Conservation (phyloP, 23 tunicate genomes). For the Oikopleura vanhoeffeni region DNA sequence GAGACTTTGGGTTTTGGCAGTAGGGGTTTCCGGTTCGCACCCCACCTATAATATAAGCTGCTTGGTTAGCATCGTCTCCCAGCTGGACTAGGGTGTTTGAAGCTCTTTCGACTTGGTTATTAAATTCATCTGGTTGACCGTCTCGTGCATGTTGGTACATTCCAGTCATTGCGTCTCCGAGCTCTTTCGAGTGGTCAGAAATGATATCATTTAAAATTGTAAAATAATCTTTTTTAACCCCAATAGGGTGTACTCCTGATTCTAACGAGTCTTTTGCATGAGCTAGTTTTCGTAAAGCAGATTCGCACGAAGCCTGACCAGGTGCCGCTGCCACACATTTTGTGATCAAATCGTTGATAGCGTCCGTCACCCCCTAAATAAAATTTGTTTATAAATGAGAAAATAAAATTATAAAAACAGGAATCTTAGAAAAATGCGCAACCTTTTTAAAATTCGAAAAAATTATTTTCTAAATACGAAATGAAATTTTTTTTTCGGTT, state of each 20-base stretch:
- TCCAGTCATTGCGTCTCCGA: slow-evolving; percentile 66
- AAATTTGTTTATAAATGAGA: slow-evolving; percentile 22
- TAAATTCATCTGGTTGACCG: slow-evolving; percentile 65
- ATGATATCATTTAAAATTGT: slow-evolving; percentile 7
- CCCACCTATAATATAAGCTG: no score
- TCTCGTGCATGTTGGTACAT: slow-evolving; percentile 86
- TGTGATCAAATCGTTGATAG: slow-evolving; percentile 84
- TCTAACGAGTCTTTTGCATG: neutral
- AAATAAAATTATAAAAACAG: neutral
- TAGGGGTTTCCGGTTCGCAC: no score
- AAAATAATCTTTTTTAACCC: slow-evolving; percentile 9
- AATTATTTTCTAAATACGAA: neutral
- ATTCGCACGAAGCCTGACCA: slow-evolving; percentile 93
- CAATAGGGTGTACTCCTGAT: neutral
- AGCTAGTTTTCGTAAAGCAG: slow-evolving; percentile 71
- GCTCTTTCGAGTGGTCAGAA: neutral
- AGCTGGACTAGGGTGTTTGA: slow-evolving; percentile 61
- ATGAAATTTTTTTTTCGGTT: no score
- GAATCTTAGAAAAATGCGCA: neutral
- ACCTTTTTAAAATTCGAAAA: neutral
- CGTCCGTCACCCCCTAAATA: slow-evolving; percentile 81
- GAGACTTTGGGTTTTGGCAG: no score
- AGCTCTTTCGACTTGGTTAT: slow-evolving; percentile 57
- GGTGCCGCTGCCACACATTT: slow-evolving; percentile 96
- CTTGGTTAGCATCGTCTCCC: slow-evolving; percentile 92